Evolutionary conservation across 2,888 invertebrate genomes (phyloP), one percentile per base, ranked within the genome.

Genomic region (Troides helena): DNA sequence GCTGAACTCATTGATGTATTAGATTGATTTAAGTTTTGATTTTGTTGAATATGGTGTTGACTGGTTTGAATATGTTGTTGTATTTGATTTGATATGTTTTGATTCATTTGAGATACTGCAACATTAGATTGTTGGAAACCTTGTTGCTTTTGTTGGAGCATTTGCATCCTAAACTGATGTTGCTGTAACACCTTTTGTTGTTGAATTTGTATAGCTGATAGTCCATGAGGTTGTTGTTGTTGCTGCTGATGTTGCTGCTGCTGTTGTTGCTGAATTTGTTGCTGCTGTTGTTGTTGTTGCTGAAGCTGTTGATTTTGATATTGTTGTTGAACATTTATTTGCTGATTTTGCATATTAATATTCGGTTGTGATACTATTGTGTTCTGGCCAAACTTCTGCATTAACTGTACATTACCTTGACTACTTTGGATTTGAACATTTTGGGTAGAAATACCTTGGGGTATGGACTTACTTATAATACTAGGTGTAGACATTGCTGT

Each of bases 121-220:
- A 88, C 85, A 76, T 88, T 91, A 14, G 88, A 82, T 73, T 93
- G 93, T 18, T 85, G 87, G 72, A 88, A 90, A 59, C 77, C 77
- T 74, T 90, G 89, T 73, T 80, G 79, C 36, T 74, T 79, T 67
- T 80, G 79, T 72, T 85, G 86, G 53, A 93, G 74, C 88, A 92
- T 90, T 77, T 91, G 90, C 88, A 94, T 94, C 77, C 93, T 90
- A 8, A 94, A 84, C 72, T 94, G 94, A 71, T 94, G 94, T 78
- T 94, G 94, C 77, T 94, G 94, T 65, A 94, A 84, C 77, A 94
- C 84, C 65, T 94, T 93, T 74, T 94, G 94, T 73, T 94, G 92
- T 74, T 92, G 92, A 65, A 90, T 88, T 73, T 91, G 93, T 79
- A 91, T 92, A 69, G 91, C 92, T 68, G 90, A 85, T 10, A 92